Conservation (phyloP, 2,797 vertebrate species). For the Tolypeutes matacus region DNA sequence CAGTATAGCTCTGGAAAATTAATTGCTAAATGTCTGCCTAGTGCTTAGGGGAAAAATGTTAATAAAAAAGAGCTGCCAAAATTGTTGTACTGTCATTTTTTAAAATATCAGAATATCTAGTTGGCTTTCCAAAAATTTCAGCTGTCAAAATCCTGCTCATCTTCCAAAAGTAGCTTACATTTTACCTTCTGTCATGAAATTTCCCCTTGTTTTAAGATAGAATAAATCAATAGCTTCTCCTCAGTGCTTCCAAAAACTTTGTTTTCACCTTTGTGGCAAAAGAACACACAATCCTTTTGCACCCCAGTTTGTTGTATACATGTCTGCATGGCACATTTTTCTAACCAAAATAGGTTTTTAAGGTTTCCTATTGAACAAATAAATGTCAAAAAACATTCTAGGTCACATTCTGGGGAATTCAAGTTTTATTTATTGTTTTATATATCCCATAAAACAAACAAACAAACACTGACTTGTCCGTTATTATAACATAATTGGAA, state of each 20-base stretch:
- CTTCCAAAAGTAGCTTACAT: neutral
- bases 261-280: neutral
- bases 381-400: neutral
- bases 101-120: constrained; percentile 56
- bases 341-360: neutral
- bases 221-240: neutral
- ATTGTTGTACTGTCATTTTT: constrained; percentile 53
- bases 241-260: neutral
- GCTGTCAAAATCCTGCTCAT: constrained; percentile 53
- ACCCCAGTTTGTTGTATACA: neutral
- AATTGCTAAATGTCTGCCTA: constrained; percentile 48
- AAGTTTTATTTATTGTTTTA: neutral
- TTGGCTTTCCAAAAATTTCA: constrained; percentile 16
- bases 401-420: neutral
- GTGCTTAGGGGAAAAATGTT: neutral
- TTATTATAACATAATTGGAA: neutral
- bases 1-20: constrained; percentile 46
- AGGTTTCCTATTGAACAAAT: neutral
- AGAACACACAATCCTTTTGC: neutral
- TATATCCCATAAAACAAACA: neutral
- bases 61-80: constrained; percentile 54
- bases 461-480: neutral
- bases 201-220: constrained; percentile 26
- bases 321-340: neutral
- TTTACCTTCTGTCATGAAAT: neutral